Percentiles rank a stretch among this genome's conserved stretches.
phyloP scores from a whole-genome alignment of 2,797 vertebrate species.

The Poecile montanus region DNA sequence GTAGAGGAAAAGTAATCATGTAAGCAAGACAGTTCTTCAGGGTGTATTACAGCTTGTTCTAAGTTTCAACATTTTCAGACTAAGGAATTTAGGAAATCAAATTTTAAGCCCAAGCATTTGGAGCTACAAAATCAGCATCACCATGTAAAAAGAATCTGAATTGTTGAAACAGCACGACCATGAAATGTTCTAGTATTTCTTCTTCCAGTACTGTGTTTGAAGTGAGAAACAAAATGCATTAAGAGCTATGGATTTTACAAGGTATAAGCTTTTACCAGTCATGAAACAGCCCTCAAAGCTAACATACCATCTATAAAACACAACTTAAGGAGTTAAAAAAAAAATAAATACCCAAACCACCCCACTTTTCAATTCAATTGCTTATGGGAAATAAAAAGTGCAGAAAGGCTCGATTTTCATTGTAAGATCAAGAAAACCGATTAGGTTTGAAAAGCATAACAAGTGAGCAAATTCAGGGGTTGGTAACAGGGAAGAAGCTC shows the following conservation, averaged over 20 bases:
- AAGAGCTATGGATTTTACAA: slow-evolving; percentile 33
- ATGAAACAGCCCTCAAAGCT: slow-evolving; percentile 16
- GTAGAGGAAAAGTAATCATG: not conserved
- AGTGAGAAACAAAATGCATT: slow-evolving; percentile 20
- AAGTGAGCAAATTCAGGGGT: not conserved
- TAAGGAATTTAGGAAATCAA: not conserved
- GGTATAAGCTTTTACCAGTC: not conserved
- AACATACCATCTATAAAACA: not conserved
- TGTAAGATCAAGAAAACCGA: slow-evolving; percentile 6
- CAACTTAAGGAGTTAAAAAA: not conserved
- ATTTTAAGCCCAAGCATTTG: not conserved
- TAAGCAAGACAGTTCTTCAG: not conserved
- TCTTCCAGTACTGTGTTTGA: not conserved
- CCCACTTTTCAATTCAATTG: not conserved
- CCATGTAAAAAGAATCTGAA: not conserved
- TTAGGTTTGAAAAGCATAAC: slow-evolving; percentile 14
- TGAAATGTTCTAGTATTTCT: not conserved
- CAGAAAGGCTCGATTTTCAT: slow-evolving; percentile 26
- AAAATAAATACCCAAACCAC: not conserved
- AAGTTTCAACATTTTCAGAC: not conserved
- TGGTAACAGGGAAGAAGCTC: not conserved
- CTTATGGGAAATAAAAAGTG: slow-evolving; percentile 10
- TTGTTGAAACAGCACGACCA: not conserved
- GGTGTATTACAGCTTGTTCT: not conserved
- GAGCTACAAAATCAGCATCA: not conserved